Conservation (phyloP, 2,113 vertebrate species). For the Oncorhynchus masou region DNA sequence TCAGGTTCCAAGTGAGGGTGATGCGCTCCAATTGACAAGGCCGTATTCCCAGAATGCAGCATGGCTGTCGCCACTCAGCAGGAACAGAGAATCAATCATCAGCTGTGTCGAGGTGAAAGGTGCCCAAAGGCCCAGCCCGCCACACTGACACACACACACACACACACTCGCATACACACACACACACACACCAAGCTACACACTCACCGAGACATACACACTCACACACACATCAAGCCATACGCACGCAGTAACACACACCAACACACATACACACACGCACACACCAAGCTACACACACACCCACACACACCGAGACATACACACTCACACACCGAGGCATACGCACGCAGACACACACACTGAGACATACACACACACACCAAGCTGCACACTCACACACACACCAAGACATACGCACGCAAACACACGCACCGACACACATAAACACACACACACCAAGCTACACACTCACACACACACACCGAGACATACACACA, state of each 20-base stretch:
- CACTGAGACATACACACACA: too few species aligned
- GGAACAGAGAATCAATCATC: conserved; percentile 57
- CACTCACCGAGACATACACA: background rate
- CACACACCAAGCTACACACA: background rate
- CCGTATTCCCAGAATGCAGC: conserved; percentile 42
- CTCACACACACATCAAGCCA: too few species aligned
- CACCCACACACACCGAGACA: too few species aligned
- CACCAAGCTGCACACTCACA: too few species aligned
- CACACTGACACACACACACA: conserved; percentile 2
- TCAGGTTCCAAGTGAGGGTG: conserved; percentile 33
- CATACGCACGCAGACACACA: too few species aligned
- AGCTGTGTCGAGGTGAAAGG: conserved; percentile 45
- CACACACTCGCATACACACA: too few species aligned
- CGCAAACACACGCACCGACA: too few species aligned
- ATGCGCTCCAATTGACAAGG: conserved; percentile 55
- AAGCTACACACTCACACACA: too few species aligned
- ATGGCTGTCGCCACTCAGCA: conserved; percentile 36
- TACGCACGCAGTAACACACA: background rate
- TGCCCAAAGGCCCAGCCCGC: conserved; percentile 34
- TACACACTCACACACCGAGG: too few species aligned
- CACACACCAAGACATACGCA: background rate
- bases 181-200: background rate
- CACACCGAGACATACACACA: too few species aligned
- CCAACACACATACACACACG: too few species aligned
- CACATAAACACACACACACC: too few species aligned